Evolutionary conservation across 1,140 invertebrate genomes (phyloP).

Genomic region (Pogonus chalceus): DNA sequence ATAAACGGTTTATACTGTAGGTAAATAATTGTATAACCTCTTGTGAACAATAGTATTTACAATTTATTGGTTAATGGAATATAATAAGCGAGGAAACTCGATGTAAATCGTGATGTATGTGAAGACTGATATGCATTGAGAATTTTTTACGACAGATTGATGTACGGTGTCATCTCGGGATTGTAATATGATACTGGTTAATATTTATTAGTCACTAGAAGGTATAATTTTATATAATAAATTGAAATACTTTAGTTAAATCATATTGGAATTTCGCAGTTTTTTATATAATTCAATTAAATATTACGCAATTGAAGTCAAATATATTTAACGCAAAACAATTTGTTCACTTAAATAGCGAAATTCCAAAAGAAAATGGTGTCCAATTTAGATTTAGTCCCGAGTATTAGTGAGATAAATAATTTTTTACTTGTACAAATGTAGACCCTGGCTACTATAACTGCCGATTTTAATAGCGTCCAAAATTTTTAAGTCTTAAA

Average conservation of each 20-base stretch:
- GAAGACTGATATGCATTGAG: too few species aligned
- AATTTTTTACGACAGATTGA: too few species aligned
- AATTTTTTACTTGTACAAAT: background rate
- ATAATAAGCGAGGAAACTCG: too few species aligned
- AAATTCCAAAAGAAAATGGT: background rate
- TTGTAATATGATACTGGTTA: too few species aligned
- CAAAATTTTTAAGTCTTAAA: background rate
- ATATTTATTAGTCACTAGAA: too few species aligned
- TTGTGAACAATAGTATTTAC: too few species aligned
- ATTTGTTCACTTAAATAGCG: background rate
- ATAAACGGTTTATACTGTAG: too few species aligned
- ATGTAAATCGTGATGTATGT: too few species aligned
- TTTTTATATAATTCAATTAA: background rate
- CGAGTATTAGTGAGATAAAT: background rate
- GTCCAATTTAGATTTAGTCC: background rate
- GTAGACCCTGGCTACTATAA: background rate
- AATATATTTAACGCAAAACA: background rate
- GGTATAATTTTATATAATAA: background rate
- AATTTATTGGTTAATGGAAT: too few species aligned
- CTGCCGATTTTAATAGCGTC: background rate
- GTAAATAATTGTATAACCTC: too few species aligned
- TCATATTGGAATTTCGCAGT: too few species aligned
- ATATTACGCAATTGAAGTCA: background rate
- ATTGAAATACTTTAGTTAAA: background rate
- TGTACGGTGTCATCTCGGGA: too few species aligned